A percentile compares a stretch with the other conserved stretches of the same genome.
Evolutionary conservation across 2,113 vertebrate species (phyloP).

Genomic region (Piaya cayana): DNA sequence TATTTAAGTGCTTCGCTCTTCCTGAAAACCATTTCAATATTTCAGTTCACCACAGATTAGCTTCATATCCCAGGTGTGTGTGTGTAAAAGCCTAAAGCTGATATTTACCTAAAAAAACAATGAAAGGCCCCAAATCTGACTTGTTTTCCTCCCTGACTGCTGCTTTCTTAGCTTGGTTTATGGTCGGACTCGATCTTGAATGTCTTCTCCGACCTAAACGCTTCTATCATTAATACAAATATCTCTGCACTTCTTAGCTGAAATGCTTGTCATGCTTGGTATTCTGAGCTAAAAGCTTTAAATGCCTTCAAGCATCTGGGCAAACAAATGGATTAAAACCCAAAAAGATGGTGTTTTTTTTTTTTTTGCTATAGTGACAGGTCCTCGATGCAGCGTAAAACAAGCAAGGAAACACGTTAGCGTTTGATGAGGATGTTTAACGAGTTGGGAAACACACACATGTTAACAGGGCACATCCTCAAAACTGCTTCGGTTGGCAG

Average conservation of each 20-base stretch:
- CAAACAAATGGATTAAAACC: not conserved
- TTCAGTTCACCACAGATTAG: not conserved
- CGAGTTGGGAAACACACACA: not conserved
- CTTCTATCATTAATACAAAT: not conserved
- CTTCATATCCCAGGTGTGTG: rapidly evolving
- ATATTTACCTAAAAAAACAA: not conserved
- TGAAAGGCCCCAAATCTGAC: not conserved
- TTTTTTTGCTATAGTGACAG: not conserved
- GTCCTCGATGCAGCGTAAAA: not conserved
- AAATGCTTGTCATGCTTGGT: not conserved
- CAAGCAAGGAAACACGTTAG: not conserved
- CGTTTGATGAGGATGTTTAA: not conserved
- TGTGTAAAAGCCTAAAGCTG: not conserved
- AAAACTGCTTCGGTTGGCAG: not conserved
- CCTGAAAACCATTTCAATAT: not conserved
- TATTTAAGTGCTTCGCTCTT: rapidly evolving
- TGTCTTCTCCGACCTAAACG: too few species aligned
- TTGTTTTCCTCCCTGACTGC: not conserved
- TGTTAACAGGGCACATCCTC: not conserved
- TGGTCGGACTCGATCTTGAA: too few species aligned
- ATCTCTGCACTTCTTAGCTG: not conserved
- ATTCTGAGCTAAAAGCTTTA: not conserved
- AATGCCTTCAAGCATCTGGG: not conserved
- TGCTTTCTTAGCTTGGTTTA: not conserved
- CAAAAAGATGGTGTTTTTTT: not conserved